Evolutionary conservation across 2,113 vertebrate species (phyloP).

Genomic region (Notechis scutatus): DNA sequence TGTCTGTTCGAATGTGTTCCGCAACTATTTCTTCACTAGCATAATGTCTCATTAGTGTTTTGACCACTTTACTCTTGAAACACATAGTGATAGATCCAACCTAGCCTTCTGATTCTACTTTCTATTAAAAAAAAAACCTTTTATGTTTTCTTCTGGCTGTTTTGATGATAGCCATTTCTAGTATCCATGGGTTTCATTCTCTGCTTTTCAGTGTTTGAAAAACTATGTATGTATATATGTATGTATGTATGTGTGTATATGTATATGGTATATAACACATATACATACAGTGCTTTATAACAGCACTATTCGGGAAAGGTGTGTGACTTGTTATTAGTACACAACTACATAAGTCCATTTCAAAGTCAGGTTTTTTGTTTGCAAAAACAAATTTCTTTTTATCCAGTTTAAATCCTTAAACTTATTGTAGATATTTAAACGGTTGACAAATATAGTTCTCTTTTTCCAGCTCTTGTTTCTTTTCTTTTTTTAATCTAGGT

Average conservation of each 20-base stretch:
- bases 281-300: no score
- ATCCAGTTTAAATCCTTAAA: no score
- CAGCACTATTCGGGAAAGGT: background rate
- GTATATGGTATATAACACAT: no score
- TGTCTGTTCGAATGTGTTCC: background rate
- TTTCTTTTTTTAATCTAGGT: no score
- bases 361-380: no score
- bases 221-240: no score
- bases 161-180: background rate
- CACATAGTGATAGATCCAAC: background rate
- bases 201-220: background rate
- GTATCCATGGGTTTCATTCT: background rate
- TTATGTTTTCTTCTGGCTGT: background rate
- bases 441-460: no score
- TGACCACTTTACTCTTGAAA: background rate
- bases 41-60: background rate
- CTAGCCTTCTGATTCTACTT: background rate
- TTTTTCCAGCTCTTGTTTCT: no score
- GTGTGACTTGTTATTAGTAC: background rate
- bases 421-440: no score
- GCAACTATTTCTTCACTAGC: background rate
- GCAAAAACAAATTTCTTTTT: no score
- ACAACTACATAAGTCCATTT: no score
- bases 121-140: background rate
- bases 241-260: no score